Evolutionary conservation across 2,113 vertebrate species (phyloP).

Genomic region (Cichladusa arquata): DNA sequence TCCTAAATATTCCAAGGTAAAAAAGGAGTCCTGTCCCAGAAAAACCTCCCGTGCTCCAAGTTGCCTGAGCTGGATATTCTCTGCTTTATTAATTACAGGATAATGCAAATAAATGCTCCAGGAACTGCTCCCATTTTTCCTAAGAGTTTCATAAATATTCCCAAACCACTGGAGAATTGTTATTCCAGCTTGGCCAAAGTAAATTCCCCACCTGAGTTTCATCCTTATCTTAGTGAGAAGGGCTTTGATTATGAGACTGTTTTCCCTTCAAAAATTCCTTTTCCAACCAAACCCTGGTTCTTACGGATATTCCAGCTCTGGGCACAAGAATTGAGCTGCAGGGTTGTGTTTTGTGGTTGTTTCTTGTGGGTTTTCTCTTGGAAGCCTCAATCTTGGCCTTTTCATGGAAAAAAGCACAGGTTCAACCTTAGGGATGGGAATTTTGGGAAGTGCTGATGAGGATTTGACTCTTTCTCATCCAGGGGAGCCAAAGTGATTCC

Average conservation of each 20-base stretch:
- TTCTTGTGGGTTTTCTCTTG: neutral
- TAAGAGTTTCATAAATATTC: neutral
- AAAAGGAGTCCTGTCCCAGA: neutral
- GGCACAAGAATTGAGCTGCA: rapidly evolving
- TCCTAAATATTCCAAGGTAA: neutral
- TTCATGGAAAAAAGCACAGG: neutral
- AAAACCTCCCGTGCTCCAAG: neutral
- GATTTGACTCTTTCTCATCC: neutral
- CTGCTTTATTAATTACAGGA: neutral
- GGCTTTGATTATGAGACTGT: neutral
- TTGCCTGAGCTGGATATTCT: neutral
- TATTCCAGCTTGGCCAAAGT: neutral
- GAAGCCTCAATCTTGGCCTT: neutral
- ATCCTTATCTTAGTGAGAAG: neutral
- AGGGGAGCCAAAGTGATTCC: rapidly evolving
- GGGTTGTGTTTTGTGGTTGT: neutral
- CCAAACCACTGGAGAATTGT: neutral
- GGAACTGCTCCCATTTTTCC: neutral
- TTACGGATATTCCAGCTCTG: neutral
- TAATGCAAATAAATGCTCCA: neutral
- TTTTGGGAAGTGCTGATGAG: rapidly evolving
- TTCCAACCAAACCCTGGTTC: neutral
- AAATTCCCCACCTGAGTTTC: neutral
- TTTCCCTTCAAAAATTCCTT: neutral
- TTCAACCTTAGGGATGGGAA: neutral